phyloP scores from a whole-genome alignment of 2,797 vertebrate genomes.

The Tokudaia tokunoshimensis region DNA sequence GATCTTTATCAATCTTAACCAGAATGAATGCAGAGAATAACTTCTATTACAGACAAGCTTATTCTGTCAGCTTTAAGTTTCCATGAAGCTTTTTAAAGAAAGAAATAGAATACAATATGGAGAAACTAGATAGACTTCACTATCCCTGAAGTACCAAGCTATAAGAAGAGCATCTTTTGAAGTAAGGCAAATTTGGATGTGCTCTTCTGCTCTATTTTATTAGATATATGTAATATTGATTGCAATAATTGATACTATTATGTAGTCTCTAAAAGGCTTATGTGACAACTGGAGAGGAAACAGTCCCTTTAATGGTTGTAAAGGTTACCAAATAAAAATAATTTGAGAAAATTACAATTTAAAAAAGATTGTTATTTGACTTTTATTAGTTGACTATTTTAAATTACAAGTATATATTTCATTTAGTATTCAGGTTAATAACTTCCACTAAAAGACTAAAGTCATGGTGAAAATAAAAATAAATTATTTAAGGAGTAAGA shows the following conservation, averaged over 20 bases:
- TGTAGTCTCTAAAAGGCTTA: not conserved
- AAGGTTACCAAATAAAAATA: not conserved
- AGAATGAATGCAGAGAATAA: constrained; percentile 4
- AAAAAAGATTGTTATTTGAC: not conserved
- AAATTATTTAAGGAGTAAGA: not conserved
- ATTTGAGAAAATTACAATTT: not conserved
- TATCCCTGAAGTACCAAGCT: not conserved
- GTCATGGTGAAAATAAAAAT: not conserved
- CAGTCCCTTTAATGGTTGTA: not conserved
- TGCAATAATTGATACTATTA: not conserved
- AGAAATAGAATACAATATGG: not conserved
- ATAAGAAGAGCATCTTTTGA: not conserved
- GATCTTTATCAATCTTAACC: not conserved
- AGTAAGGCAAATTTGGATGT: not conserved
- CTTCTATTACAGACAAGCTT: not conserved
- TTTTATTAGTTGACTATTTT: not conserved
- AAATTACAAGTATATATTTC: not conserved
- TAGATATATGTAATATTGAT: not conserved
- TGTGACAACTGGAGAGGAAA: not conserved
- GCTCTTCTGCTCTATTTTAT: not conserved
- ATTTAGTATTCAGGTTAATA: not conserved
- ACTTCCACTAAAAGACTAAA: not conserved
- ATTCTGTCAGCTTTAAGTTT: not conserved
- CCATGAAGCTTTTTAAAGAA: not conserved
- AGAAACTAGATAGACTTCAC: not conserved